phyloP scores from a whole-genome alignment of 1,140 invertebrate species.

The Lepeophtheirus salmonis region DNA sequence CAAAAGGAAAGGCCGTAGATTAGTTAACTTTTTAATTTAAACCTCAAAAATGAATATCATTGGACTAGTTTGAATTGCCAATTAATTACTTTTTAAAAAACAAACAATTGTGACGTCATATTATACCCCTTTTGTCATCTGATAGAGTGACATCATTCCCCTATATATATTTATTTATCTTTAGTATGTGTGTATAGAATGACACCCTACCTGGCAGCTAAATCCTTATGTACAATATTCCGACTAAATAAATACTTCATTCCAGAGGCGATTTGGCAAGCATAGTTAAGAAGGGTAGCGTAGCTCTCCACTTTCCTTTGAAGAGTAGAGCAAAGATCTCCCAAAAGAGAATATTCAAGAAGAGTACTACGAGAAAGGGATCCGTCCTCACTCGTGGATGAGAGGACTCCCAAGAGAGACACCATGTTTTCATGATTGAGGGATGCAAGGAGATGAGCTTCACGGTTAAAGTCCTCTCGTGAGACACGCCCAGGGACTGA shows the following conservation, averaged over 20 bases:
- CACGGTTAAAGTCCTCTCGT: slow-evolving; percentile 34
- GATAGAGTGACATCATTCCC: no score
- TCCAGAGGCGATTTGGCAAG: slow-evolving; percentile 22
- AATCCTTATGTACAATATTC: slow-evolving; percentile 62
- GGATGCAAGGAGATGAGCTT: slow-evolving; percentile 29
- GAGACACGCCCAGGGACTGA: slow-evolving; percentile 23
- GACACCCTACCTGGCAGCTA: slow-evolving; percentile 48
- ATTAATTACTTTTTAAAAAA: no score
- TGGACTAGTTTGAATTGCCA: no score
- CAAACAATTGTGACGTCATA: no score
- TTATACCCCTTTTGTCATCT: no score
- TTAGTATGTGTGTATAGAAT: no score
- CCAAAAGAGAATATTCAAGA: slow-evolving; percentile 62
- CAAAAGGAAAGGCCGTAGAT: no score
- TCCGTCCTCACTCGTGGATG: slow-evolving; percentile 38
- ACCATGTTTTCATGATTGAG: slow-evolving; percentile 33
- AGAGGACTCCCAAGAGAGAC: slow-evolving; percentile 29
- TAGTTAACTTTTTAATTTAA: no score
- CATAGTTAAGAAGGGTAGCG: slow-evolving; percentile 23
- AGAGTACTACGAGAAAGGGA: slow-evolving; percentile 49
- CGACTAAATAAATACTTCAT: slow-evolving; percentile 24
- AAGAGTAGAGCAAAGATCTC: slow-evolving; percentile 62
- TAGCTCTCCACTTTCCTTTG: background rate
- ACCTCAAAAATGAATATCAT: no score
- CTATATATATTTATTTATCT: no score